These are phyloP conservation scores for Pachypanchax playfairii DNA, from an alignment of 2,113 vertebrate genomes.

Conservation along the genomic window DNA sequence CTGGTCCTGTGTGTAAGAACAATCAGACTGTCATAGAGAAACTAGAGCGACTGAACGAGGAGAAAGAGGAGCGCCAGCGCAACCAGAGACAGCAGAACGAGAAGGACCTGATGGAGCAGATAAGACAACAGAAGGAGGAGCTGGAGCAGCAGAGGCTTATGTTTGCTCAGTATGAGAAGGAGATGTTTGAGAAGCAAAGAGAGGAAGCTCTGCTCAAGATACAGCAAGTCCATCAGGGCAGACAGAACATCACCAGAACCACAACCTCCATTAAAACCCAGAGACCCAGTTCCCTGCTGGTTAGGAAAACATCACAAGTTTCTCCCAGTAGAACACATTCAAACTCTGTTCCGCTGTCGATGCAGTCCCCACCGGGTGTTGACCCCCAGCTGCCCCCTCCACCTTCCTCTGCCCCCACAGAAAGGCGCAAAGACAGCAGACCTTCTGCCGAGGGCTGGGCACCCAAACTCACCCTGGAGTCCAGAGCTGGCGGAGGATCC, in stretches of 20 bases:
- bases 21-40: slow-evolving; percentile 81
- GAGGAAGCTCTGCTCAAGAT: slow-evolving; percentile 80
- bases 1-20: slow-evolving; percentile 18
- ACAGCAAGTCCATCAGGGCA: slow-evolving; percentile 75
- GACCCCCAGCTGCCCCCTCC: slow-evolving; percentile 62
- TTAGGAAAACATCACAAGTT: slow-evolving; percentile 37
- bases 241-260: slow-evolving; percentile 41
- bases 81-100: slow-evolving; percentile 90
- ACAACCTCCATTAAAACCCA: slow-evolving; percentile 64
- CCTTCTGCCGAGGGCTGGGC: slow-evolving; percentile 72
- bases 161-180: slow-evolving; percentile 80
- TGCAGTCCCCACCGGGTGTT: slow-evolving; percentile 18
- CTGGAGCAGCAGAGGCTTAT: slow-evolving; percentile 86
- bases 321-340: slow-evolving; percentile 71
- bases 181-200: slow-evolving; percentile 82
- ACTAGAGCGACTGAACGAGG: slow-evolving; percentile 88
- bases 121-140: slow-evolving; percentile 89
- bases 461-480: slow-evolving; percentile 80
- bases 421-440: slow-evolving; percentile 73
- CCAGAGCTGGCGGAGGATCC: slow-evolving; percentile 74
- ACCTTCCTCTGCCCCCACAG: slow-evolving; percentile 59
- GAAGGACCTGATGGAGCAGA: slow-evolving; percentile 96
- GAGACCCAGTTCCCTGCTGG: slow-evolving; percentile 62
- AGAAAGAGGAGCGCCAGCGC: slow-evolving; percentile 89
- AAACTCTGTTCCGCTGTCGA: slow-evolving; percentile 47